Evolutionary conservation across 1,140 invertebrate genomes (phyloP), one percentile per base, ranked within the genome.

Genomic region (Linepithema humile): DNA sequence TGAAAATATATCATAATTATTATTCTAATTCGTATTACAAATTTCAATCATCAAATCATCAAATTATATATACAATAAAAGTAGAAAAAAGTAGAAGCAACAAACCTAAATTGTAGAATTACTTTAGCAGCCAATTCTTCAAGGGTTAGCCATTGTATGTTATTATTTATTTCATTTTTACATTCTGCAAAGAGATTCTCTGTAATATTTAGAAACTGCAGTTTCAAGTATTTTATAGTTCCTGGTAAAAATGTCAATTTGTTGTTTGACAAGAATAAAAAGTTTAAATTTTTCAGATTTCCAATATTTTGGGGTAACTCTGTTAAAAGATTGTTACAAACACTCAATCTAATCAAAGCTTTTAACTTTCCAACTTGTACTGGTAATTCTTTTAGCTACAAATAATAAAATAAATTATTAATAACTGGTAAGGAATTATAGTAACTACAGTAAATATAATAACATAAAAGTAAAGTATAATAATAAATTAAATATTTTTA

Each of bases 351-450:
- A 1, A 95, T 92, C 77, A 97, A 92, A 40, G 92, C 94, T 82
- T 94, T 91, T 59, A 97, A 87, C 82, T 96, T 95, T 84, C 95
- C 95, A 73, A 97, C 95, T 85, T 95, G 93, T 85, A 95, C 94
- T 70, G 97, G 96, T 82, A 97, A 48, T 29, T 60, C n/a, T 6
- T 12, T 59, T 53, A 94, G 48, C 93, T 94, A 86, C 69, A 77
- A 72, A 53, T 70, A 88, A 85, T 55, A 1, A 45, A 45, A 74
- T 3, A 80, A 87, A 74, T 75, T 82, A 48, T 59, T 26, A 85
- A 48, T 74, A 32, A 12, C 9, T 20, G 38, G 69, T 26, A 29
- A 40, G 5, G 57, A n/a, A 17, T 45, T 60, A 29, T 23, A 35
- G 29, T 2, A 62, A 2, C 35, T 69, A 23, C 70, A 26, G 17